Percentiles rank a stretch among this genome's conserved stretches.
phyloP scores from a whole-genome alignment of 2,113 vertebrate genomes.

The Rhegmatorhina hoffmannsi region DNA sequence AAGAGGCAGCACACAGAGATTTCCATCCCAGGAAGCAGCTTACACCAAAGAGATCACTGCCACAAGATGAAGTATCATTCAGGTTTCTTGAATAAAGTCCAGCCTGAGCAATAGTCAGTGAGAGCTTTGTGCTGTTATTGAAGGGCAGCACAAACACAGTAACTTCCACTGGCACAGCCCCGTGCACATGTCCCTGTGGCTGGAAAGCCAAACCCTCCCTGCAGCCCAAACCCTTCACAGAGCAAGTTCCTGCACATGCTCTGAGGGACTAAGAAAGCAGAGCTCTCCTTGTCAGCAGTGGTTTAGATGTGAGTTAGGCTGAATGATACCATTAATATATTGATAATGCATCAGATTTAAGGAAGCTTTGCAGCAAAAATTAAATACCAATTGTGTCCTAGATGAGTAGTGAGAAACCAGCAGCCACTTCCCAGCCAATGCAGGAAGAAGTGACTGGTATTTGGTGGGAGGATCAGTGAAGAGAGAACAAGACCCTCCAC shows the following conservation, averaged over 20 bases:
- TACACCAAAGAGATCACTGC: background rate
- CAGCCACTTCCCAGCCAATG: background rate
- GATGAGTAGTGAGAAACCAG: background rate
- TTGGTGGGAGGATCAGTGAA: background rate
- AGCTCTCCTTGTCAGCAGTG: background rate
- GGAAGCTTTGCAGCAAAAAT: background rate
- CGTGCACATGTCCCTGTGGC: background rate
- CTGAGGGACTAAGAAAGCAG: too few relatives aligned
- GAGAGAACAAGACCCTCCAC: background rate
- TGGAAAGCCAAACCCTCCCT: background rate
- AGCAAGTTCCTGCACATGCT: fast-evolving
- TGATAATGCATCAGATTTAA: background rate
- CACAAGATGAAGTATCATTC: background rate
- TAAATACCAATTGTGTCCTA: background rate
- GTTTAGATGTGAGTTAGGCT: background rate
- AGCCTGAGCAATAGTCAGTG: background rate
- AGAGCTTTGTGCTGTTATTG: background rate
- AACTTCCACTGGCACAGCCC: background rate
- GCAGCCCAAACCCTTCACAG: fast-evolving
- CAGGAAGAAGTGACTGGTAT: background rate
- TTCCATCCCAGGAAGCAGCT: background rate
- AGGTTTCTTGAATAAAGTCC: background rate
- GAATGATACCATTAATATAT: background rate
- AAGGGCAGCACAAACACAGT: background rate
- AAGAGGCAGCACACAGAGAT: background rate